These are phyloP conservation scores for Pseudorectes ferrugineus DNA, from an alignment of 2,113 vertebrate genomes.

Conservation along the genomic window DNA sequence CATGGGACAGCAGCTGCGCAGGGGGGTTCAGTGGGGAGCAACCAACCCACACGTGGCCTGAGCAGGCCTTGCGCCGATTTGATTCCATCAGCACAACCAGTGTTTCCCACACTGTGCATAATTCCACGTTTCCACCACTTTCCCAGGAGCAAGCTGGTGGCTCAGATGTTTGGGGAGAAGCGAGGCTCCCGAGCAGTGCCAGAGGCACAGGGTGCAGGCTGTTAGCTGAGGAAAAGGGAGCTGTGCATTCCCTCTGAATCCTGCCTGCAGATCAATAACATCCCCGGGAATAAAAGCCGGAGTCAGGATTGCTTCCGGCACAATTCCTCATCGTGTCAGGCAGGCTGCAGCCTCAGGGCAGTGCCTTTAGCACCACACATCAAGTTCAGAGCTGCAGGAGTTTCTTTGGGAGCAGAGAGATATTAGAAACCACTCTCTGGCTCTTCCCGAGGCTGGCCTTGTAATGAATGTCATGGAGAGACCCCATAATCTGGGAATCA, in stretches of 20 bases:
- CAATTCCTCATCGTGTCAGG: neutral
- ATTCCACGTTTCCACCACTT: neutral
- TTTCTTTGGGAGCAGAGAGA: neutral
- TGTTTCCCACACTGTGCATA: rapidly evolving
- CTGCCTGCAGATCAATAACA: neutral
- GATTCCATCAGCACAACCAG: rapidly evolving
- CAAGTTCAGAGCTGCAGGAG: neutral
- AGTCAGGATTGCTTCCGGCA: neutral
- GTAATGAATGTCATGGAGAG: neutral
- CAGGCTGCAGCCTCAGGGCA: neutral
- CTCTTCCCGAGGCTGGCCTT: neutral
- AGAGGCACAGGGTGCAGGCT: neutral
- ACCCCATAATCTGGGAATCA: neutral
- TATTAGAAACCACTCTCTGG: neutral
- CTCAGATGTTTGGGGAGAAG: neutral
- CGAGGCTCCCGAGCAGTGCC: neutral
- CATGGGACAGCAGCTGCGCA: rapidly evolving
- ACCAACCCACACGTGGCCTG: rapidly evolving
- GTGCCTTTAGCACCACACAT: neutral
- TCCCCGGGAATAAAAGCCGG: neutral
- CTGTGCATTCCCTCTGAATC: neutral
- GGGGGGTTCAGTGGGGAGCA: neutral
- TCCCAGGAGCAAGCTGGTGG: neutral
- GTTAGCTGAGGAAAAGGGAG: neutral
- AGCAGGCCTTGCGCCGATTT: neutral